Conservation (phyloP, 2,113 vertebrate species). For the Rallus limicola region DNA sequence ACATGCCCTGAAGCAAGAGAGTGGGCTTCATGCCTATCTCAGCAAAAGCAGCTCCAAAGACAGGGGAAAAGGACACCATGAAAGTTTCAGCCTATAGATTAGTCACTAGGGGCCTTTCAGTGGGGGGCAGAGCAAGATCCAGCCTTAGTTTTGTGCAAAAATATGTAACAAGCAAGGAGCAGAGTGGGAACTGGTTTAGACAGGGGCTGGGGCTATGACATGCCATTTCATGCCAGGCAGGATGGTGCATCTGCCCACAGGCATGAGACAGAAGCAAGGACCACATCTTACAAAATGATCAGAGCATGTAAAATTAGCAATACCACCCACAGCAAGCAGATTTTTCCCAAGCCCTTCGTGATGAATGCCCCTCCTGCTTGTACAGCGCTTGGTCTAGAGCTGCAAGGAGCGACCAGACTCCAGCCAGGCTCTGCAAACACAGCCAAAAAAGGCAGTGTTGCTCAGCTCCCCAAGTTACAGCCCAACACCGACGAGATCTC, state of each 20-base stretch:
- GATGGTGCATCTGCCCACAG: background rate
- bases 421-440: background rate
- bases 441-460: background rate
- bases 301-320: background rate
- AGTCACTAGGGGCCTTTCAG: background rate
- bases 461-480: background rate
- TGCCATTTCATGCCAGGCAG: background rate
- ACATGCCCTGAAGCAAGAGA: background rate
- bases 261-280: background rate
- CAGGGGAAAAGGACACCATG: background rate
- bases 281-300: background rate
- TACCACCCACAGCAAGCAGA: background rate
- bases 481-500: background rate
- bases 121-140: background rate
- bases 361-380: background rate
- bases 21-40: background rate
- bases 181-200: background rate
- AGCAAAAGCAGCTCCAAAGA: background rate
- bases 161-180: background rate
- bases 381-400: background rate
- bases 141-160: background rate
- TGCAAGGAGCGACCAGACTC: background rate
- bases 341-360: background rate
- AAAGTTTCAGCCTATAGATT: background rate
- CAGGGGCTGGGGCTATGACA: background rate